phyloP scores from a whole-genome alignment of 35 echinoderm and acorn worm species.

The Holothuria glaberrima region DNA sequence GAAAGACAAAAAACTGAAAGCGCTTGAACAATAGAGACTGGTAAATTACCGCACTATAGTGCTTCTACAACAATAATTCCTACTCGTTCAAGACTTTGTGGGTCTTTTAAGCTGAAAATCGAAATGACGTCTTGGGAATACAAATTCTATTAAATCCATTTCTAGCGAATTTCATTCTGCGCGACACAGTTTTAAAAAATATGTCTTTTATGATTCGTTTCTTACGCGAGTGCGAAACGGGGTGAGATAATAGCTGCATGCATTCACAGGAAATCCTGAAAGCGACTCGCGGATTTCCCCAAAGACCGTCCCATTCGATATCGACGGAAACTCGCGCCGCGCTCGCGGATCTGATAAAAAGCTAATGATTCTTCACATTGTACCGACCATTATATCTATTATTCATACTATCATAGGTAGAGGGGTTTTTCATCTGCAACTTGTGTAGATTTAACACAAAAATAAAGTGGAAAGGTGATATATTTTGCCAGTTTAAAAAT shows the following conservation, averaged over 20 bases:
- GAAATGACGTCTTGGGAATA: slow-evolving; percentile 23
- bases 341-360: slow-evolving; percentile 49
- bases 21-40: too few species aligned
- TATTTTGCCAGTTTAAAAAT: slow-evolving; percentile 17
- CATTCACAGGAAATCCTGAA: slow-evolving; percentile 44
- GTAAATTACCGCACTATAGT: too few species aligned
- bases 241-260: slow-evolving; percentile 49
- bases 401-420: slow-evolving; percentile 41
- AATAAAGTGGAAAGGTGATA: slow-evolving; percentile 42
- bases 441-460: slow-evolving; percentile 46
- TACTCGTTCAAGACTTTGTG: neutral
- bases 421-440: slow-evolving; percentile 34
- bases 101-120: slow-evolving; percentile 11
- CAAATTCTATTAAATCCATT: slow-evolving; percentile 36
- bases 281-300: slow-evolving; percentile 33
- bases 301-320: neutral
- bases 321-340: slow-evolving; percentile 48
- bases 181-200: slow-evolving; percentile 24
- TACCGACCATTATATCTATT: slow-evolving; percentile 22
- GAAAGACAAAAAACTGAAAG: slow-evolving; percentile 15
- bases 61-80: too few species aligned
- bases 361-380: slow-evolving; percentile 41
- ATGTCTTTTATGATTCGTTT: neutral
- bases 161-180: slow-evolving; percentile 17
- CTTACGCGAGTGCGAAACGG: slow-evolving; percentile 4